Conservation (phyloP, 2,888 invertebrate species). For the Tenthredo distinguenda region DNA sequence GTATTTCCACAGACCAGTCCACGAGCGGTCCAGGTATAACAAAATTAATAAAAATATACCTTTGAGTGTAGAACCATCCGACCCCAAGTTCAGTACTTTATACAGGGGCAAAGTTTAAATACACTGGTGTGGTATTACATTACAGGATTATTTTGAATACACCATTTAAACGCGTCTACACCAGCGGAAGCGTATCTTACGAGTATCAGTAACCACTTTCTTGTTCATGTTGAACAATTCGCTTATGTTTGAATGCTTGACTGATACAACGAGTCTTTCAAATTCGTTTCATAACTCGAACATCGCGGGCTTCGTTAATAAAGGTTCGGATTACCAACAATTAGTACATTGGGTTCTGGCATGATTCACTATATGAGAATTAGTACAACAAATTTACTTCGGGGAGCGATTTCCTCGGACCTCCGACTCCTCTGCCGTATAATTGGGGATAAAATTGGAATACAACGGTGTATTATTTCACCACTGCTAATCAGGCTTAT, state of each 20-base stretch:
- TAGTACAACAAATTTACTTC: background rate
- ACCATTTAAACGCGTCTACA: background rate
- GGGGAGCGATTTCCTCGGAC: background rate
- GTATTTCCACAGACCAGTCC: conserved; percentile 2
- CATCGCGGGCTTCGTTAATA: background rate
- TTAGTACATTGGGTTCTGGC: conserved; percentile 1
- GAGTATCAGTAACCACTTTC: background rate
- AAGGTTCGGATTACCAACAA: background rate
- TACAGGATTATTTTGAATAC: background rate
- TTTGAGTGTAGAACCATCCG: conserved; percentile 8
- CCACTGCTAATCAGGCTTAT: conserved; percentile 2
- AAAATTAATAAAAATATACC: conserved; percentile 22
- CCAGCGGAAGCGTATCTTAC: background rate
- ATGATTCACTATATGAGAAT: background rate
- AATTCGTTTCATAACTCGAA: background rate
- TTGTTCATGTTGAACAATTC: background rate
- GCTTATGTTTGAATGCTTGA: background rate
- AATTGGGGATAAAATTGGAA: background rate
- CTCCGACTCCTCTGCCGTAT: background rate
- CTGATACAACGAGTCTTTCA: too few relatives aligned
- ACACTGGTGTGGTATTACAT: background rate
- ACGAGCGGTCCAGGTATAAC: background rate
- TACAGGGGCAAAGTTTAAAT: background rate
- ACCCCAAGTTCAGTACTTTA: background rate
- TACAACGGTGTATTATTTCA: background rate